phyloP scores from a whole-genome alignment of 2,113 vertebrate species.

The Zosterops lateralis region DNA sequence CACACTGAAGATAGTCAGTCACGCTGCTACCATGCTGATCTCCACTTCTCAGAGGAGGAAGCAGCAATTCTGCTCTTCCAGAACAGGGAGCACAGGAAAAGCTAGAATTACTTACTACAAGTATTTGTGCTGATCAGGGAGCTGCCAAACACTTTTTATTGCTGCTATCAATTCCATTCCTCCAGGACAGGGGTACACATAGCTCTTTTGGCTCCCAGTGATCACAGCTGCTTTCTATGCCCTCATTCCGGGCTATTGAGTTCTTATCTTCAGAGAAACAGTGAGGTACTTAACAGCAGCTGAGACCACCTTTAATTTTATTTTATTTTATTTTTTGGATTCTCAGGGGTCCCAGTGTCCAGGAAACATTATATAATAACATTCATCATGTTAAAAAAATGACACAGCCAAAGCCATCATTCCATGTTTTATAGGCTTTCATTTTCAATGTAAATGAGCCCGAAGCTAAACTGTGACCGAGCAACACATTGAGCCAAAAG shows the following conservation, averaged over 20 bases:
- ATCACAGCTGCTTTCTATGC: conserved; percentile 16
- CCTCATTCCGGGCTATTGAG: neutral
- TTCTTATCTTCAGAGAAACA: conserved; percentile 41
- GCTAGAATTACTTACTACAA: conserved; percentile 8
- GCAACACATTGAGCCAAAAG: neutral
- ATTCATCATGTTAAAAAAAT: neutral
- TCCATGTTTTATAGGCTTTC: neutral
- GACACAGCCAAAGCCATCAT: neutral
- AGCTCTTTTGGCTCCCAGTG: conserved; percentile 15
- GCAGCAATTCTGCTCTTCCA: conserved; percentile 20
- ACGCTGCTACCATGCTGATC: neutral
- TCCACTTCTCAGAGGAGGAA: neutral
- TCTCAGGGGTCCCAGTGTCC: neutral
- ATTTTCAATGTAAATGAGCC: neutral
- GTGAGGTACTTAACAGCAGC: conserved; percentile 16
- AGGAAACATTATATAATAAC: neutral
- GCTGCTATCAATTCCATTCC: conserved; percentile 40
- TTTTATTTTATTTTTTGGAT: neutral
- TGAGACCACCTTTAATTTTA: neutral
- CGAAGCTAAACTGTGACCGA: neutral
- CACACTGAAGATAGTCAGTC: neutral
- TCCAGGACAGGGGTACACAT: neutral
- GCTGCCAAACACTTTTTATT: conserved; percentile 46
- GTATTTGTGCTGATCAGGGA: conserved; percentile 17
- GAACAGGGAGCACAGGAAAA: conserved; percentile 26